These are phyloP conservation scores for Rachycentron canadum DNA, from an alignment of 2,797 vertebrate genomes.

Conservation along the genomic window DNA sequence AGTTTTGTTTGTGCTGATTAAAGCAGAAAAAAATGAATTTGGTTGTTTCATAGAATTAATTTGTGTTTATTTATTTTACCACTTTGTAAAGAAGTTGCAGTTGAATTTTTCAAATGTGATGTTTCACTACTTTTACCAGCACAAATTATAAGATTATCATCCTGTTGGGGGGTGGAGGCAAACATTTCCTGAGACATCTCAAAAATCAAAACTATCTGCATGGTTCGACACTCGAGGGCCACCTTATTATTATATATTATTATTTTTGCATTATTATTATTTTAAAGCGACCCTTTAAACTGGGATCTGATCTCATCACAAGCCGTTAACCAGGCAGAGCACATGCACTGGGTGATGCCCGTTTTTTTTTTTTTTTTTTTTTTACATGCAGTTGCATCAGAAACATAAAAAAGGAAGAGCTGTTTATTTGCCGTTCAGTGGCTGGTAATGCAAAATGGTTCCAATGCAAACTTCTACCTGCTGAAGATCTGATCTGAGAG, in stretches of 20 bases:
- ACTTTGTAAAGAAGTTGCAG: not conserved
- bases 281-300: conserved; percentile 22
- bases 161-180: not conserved
- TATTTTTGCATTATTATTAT: no score
- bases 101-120: not conserved
- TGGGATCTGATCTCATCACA: conserved; percentile 15
- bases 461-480: conserved; percentile 55
- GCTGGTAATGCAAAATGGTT: conserved; percentile 64
- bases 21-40: not conserved
- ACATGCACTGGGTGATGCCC: conserved; percentile 71
- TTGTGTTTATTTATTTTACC: not conserved
- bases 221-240: no score
- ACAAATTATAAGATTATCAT: not conserved
- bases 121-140: not conserved
- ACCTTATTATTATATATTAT: no score
- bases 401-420: conserved; percentile 52
- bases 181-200: not conserved
- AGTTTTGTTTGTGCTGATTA: not conserved
- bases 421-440: conserved; percentile 45
- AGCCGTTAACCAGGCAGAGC: conserved; percentile 52
- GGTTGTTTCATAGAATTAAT: no score
- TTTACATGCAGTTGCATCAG: conserved; percentile 72
- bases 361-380: not conserved
- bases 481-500: not conserved
- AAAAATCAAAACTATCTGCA: not conserved